Evolutionary conservation across 2,113 vertebrate genomes (phyloP).

Genomic region (Coturnix japonica): DNA sequence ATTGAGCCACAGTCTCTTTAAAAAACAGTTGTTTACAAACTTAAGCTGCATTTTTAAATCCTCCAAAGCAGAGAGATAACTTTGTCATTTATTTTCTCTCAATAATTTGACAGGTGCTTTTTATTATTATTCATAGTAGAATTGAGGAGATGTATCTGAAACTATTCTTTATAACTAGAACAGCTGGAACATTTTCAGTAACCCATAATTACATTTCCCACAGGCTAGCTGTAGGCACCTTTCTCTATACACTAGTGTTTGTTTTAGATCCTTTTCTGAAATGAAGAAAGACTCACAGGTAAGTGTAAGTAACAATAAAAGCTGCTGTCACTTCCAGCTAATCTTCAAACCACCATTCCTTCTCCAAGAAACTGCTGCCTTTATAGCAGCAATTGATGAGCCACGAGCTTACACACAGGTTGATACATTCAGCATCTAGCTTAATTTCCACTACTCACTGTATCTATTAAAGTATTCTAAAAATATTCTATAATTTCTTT

Average conservation of each 20-base stretch:
- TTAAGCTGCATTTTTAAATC: not conserved
- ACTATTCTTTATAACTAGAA: not conserved
- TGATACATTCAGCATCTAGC: not conserved
- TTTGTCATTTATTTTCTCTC: not conserved
- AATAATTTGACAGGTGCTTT: not conserved
- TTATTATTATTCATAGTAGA: not conserved
- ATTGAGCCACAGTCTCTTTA: not conserved
- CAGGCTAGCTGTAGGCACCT: not conserved
- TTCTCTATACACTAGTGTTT: not conserved
- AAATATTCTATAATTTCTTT: not conserved
- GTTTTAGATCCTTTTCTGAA: not conserved
- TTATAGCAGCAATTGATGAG: not conserved
- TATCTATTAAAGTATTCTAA: not conserved
- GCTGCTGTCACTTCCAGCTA: not conserved
- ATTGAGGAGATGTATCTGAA: not conserved
- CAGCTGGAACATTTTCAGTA: constrained; percentile 4
- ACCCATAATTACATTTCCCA: not conserved
- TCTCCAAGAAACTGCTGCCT: not conserved
- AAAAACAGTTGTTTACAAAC: not conserved
- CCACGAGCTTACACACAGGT: not conserved
- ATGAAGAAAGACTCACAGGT: not conserved
- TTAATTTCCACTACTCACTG: not conserved
- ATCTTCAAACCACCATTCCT: not conserved
- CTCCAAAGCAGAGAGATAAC: not conserved
- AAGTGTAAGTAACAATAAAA: not conserved